Conservation (phyloP, 2,888 invertebrate genomes). For the Tenthredo scrophulariae region DNA sequence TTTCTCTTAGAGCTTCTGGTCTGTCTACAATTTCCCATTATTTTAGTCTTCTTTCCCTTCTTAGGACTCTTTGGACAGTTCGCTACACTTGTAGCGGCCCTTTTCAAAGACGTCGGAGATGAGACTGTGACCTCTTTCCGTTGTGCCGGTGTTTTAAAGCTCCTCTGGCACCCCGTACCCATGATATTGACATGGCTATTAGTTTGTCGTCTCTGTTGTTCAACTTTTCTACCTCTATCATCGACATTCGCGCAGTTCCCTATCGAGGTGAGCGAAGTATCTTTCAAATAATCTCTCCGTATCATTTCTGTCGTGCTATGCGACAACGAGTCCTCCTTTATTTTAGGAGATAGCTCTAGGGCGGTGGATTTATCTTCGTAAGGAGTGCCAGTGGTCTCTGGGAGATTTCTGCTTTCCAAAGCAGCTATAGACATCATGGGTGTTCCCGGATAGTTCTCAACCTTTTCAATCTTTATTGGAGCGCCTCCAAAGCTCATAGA, state of each 20-base stretch:
- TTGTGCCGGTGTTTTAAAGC: constrained; percentile 59
- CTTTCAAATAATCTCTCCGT: constrained; percentile 65
- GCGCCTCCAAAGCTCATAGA: constrained; percentile 62
- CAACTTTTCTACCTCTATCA: constrained; percentile 56
- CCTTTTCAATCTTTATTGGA: constrained; percentile 62
- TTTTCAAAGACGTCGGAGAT: constrained; percentile 58
- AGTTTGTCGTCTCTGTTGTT: constrained; percentile 54
- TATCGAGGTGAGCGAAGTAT: constrained; percentile 58
- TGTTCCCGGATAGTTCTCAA: constrained; percentile 42
- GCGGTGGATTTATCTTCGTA: background rate
- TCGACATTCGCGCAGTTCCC: constrained; percentile 57
- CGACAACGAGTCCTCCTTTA: constrained; percentile 14
- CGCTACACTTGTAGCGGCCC: constrained; percentile 54
- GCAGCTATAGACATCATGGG: constrained; percentile 73
- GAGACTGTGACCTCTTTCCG: constrained; percentile 58
- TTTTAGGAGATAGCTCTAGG: constrained; percentile 6
- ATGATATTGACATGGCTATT: constrained; percentile 57
- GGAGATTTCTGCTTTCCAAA: constrained; percentile 60
- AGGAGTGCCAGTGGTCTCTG: constrained; percentile 10
- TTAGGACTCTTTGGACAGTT: constrained; percentile 34
- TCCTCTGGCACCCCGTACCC: constrained; percentile 60
- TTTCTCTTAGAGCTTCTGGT: constrained; percentile 74
- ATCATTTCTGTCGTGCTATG: constrained; percentile 60
- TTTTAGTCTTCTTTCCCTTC: constrained; percentile 22
- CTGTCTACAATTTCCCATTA: constrained; percentile 60